These are phyloP conservation scores for Luperina nickerlii DNA, from an alignment of 2,888 invertebrate genomes.

Conservation along the genomic window DNA sequence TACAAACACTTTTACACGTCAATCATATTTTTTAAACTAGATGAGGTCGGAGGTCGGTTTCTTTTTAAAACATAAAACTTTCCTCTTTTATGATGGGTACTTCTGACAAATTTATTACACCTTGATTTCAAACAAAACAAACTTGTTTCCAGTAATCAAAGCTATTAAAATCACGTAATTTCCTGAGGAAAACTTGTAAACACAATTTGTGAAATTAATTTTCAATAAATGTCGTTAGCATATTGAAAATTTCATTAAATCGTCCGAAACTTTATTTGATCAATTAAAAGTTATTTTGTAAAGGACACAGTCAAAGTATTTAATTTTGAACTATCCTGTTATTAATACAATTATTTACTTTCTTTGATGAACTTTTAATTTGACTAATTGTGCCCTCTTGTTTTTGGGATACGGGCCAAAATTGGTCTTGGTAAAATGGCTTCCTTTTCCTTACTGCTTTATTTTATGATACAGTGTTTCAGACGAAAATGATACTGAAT, in stretches of 20 bases:
- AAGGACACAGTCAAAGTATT: slow-evolving; percentile 34
- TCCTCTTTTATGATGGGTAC: background rate
- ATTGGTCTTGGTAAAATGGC: background rate
- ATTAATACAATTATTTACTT: slow-evolving; percentile 41
- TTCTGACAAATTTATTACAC: background rate
- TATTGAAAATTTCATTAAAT: slow-evolving; percentile 28
- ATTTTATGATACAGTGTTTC: background rate
- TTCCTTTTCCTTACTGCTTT: background rate
- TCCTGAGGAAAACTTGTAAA: slow-evolving; percentile 24
- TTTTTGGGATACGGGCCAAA: slow-evolving; percentile 2
- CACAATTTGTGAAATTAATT: slow-evolving; percentile 29
- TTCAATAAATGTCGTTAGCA: slow-evolving; percentile 51
- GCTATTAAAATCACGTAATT: slow-evolving; percentile 39
- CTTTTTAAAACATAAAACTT: background rate
- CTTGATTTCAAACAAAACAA: background rate
- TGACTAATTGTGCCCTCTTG: slow-evolving; percentile 8
- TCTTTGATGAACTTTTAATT: slow-evolving; percentile 32
- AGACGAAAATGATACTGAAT: background rate
- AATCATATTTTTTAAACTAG: too few relatives aligned
- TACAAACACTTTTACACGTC: too few relatives aligned
- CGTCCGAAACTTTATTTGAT: slow-evolving; percentile 45
- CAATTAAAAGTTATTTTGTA: slow-evolving; percentile 58
- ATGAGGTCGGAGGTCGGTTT: too few relatives aligned
- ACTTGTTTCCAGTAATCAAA: slow-evolving; percentile 28
- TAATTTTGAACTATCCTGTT: slow-evolving; percentile 23